Conservation (phyloP, 1,140 invertebrate species). For the Daktulosphaira vitifoliae region DNA sequence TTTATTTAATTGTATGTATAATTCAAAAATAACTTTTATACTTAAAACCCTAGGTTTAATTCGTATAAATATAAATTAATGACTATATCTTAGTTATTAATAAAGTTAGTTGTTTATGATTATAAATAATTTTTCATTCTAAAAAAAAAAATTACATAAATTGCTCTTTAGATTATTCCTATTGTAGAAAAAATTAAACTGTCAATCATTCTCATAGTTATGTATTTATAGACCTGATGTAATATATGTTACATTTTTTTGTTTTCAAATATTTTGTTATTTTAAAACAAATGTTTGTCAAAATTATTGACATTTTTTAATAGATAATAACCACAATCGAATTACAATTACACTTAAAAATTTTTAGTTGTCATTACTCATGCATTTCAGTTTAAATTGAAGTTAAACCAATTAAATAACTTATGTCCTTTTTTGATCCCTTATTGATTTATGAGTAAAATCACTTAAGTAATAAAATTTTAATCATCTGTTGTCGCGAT, state of each 20-base stretch:
- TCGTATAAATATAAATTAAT: neutral
- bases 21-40: no score
- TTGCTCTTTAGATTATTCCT: neutral
- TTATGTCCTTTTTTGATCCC: no score
- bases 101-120: neutral
- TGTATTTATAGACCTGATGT: constrained; percentile 28
- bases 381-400: no score
- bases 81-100: neutral
- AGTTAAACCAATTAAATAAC: no score
- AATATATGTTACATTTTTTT: constrained; percentile 29
- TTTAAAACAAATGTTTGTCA: neutral
- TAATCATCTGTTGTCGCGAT: constrained; percentile 15
- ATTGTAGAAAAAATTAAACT: constrained; percentile 17
- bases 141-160: neutral
- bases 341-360: no score
- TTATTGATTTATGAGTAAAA: no score
- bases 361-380: no score
- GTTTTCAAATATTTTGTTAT: constrained; percentile 20
- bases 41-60: no score
- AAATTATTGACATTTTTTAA: no score
- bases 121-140: neutral
- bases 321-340: no score
- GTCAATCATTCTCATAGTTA: constrained; percentile 26
- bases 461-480: no score
- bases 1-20: no score